phyloP scores from a whole-genome alignment of 1,140 invertebrate genomes.

The Bombus polaris region DNA sequence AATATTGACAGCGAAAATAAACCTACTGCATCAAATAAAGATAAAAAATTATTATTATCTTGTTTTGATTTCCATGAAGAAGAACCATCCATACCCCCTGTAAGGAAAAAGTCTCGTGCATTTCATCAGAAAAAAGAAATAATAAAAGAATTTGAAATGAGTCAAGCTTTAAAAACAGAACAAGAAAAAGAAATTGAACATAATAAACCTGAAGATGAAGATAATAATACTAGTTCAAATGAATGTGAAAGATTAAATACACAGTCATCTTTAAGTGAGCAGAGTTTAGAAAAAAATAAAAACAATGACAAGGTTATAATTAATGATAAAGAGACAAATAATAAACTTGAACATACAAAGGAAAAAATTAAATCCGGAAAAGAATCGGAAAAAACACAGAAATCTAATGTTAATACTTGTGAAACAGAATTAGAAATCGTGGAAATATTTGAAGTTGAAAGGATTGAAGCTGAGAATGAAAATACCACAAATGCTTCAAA shows the following conservation, averaged over 20 bases:
- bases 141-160: slow-evolving; percentile 80
- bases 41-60: slow-evolving; percentile 80
- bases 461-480: slow-evolving; percentile 61
- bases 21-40: slow-evolving; percentile 66
- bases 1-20: slow-evolving; percentile 61
- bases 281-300: slow-evolving; percentile 23
- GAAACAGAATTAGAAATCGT: slow-evolving; percentile 76
- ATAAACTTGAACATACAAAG: slow-evolving; percentile 28
- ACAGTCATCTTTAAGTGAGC: not conserved
- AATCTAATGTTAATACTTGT: slow-evolving; percentile 45
- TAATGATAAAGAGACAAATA: slow-evolving; percentile 42
- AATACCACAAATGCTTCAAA: slow-evolving; percentile 18
- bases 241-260: slow-evolving; percentile 47
- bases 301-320: slow-evolving; percentile 18
- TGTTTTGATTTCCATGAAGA: slow-evolving; percentile 85
- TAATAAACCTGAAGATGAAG: slow-evolving; percentile 54
- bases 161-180: slow-evolving; percentile 75
- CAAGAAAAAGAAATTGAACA: slow-evolving; percentile 57
- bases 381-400: slow-evolving; percentile 16
- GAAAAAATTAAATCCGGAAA: slow-evolving; percentile 18
- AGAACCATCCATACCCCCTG: slow-evolving; percentile 77
- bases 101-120: slow-evolving; percentile 81
- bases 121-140: slow-evolving; percentile 80
- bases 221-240: slow-evolving; percentile 56
- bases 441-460: slow-evolving; percentile 78